Base-by-base conservation (phyloP, 1,140 invertebrate species). In the Zophobas morio region DNA sequence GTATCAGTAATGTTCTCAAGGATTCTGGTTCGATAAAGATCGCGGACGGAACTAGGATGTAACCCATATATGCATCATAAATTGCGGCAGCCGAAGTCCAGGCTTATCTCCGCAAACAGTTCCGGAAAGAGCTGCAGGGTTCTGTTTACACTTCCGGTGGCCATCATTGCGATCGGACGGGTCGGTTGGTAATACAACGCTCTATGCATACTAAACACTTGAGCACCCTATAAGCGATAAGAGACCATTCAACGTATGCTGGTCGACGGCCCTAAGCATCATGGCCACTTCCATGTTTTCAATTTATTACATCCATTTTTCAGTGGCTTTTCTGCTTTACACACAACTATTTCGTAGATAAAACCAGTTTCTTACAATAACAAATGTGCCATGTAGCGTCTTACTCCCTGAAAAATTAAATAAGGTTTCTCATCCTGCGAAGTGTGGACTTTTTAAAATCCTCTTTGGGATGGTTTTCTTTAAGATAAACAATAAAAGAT, bases 191-290 rank as follows among this genome's bases (percentile, higher is more conserved):
- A 72, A 77, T 78, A 49, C 66, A 78, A 66, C 76, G 47, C 60
- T 80, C 74, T 78, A 76, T 78, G 79, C 79, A 80, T 78, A 78
- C 76, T 74, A 76, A 80, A 79, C 71, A 78, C 72, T 73, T 74
- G 73, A 78, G 74, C 77, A 80, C 76, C 54, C 74, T 54, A 78
- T 78, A 80, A 80, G 78, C 73, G 79, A 80, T 78, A 80, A 80
- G 74, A 63, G 74, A 70, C 47, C 46, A 76, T 76, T 76, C 73
- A 78, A 70, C 54, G 74, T 78, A 80, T 78, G 77, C 57, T 74
- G 35, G 46, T 57, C 46, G 46, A 63, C 40, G 74, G 74, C 57
- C 57, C 57, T 70, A 76, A 76, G 56, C 49, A 63, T 76, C 74
- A 63, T 66, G 49, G 74, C 39, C 74, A 75, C 66, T 70, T 49